These are phyloP conservation scores for Drosophila sp. DNA, from an alignment of 1,140 invertebrate genomes.

Conservation along the genomic window DNA sequence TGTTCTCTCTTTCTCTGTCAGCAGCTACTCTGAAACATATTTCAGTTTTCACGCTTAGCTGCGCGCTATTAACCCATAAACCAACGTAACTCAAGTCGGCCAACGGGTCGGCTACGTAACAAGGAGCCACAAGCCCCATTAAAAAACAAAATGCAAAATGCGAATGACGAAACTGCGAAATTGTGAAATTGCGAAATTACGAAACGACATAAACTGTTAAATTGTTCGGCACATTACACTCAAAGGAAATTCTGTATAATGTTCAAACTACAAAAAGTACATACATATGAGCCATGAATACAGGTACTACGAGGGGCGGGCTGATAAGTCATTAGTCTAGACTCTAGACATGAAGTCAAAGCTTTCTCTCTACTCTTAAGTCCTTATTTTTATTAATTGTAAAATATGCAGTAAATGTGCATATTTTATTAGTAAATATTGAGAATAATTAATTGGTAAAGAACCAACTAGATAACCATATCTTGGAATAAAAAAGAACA, in stretches of 20 bases:
- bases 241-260: constrained; percentile 25
- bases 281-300: neutral
- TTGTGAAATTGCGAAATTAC: too few species aligned
- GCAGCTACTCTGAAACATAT: neutral
- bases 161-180: constrained; percentile 16
- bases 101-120: constrained; percentile 14
- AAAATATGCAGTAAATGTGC: too few species aligned
- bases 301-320: neutral
- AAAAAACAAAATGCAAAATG: constrained; percentile 17
- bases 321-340: neutral
- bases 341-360: too few species aligned
- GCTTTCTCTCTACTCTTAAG: too few species aligned
- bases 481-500: too few species aligned
- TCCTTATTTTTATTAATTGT: too few species aligned
- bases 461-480: too few species aligned
- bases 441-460: too few species aligned
- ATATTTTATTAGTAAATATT: too few species aligned
- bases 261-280: neutral
- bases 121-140: constrained; percentile 7
- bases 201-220: constrained; percentile 26
- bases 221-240: constrained; percentile 18
- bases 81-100: neutral
- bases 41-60: neutral
- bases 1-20: neutral
- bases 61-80: constrained; percentile 15